phyloP scores from a whole-genome alignment of 2,113 vertebrate genomes.

The Percopsis transmontana region DNA sequence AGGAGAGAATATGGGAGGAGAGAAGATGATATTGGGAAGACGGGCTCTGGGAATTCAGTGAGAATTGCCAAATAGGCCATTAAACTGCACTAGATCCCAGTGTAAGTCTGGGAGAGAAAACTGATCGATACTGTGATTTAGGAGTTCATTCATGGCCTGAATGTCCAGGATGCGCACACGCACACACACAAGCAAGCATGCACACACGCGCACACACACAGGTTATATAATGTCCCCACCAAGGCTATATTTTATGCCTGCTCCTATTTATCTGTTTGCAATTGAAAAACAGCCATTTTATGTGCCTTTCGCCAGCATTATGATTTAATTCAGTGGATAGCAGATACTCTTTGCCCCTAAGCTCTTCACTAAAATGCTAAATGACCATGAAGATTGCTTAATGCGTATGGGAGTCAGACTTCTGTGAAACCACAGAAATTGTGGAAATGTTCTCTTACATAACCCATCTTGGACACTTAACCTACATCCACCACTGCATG shows the following conservation, averaged over 20 bases:
- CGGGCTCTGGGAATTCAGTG: constrained; percentile 47
- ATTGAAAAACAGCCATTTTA: constrained; percentile 30
- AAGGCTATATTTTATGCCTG: constrained; percentile 42
- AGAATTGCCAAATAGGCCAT: constrained; percentile 58
- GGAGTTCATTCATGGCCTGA: constrained; percentile 62
- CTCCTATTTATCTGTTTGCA: constrained; percentile 47
- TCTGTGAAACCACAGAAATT: constrained; percentile 3
- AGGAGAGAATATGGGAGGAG: constrained; percentile 13
- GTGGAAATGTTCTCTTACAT: constrained; percentile 21
- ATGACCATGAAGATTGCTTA: constrained; percentile 11
- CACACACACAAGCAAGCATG: constrained; percentile 26
- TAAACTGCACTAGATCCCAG: constrained; percentile 59
- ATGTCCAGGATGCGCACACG: constrained; percentile 8
- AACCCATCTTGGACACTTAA: constrained; percentile 28
- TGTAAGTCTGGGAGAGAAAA: constrained; percentile 47
- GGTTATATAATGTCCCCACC: constrained; percentile 32
- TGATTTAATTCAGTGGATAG: constrained; percentile 21
- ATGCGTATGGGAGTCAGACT: constrained; percentile 6
- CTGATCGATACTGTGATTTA: constrained; percentile 76
- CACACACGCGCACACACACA: constrained; percentile 23
- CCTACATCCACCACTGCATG: constrained; percentile 4
- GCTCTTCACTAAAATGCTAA: constrained; percentile 26
- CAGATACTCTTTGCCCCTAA: background rate
- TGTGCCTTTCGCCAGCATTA: constrained; percentile 26
- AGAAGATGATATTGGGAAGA: constrained; percentile 15